Percentiles rank a stretch among this genome's conserved stretches.
Conservation (phyloP, 2,113 vertebrate genomes). For the Xenotilapia flavipinnis region DNA sequence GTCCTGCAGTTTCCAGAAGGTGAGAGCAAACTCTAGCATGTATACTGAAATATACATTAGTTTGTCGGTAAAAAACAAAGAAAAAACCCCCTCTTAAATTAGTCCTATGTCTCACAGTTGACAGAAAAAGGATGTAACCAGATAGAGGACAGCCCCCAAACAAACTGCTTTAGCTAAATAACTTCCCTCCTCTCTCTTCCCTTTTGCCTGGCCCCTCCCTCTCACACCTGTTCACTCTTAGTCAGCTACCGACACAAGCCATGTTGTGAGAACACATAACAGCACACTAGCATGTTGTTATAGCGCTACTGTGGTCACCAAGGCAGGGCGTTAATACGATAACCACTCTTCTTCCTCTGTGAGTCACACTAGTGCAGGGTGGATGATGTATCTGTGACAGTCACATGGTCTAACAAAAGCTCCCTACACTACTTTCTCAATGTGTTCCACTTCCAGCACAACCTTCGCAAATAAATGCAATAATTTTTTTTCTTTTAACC, state of each 20-base stretch:
- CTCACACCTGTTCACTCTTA: slow-evolving; percentile 40
- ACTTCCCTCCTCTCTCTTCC: slow-evolving; percentile 46
- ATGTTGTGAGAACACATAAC: neutral
- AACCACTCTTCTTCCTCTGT: slow-evolving; percentile 24
- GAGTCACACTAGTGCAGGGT: neutral
- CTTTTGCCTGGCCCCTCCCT: slow-evolving; percentile 18
- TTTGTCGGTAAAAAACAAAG: neutral
- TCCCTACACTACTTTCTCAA: neutral
- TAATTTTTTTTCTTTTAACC: neutral
- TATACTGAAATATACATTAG: neutral
- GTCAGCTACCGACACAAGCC: neutral
- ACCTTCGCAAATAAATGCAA: neutral
- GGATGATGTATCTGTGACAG: neutral
- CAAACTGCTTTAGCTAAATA: neutral
- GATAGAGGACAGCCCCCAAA: neutral
- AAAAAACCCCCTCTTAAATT: rapidly evolving
- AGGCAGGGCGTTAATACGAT: neutral
- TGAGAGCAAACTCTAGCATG: neutral
- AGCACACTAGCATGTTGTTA: neutral
- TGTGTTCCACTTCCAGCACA: neutral
- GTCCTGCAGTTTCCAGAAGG: neutral
- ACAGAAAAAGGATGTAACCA: neutral
- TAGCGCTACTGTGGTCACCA: neutral
- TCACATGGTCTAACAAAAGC: neutral
- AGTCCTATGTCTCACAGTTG: neutral